phyloP scores from a whole-genome alignment of 92 coral and sea anemone genomes.

The Phenganax marumi region DNA sequence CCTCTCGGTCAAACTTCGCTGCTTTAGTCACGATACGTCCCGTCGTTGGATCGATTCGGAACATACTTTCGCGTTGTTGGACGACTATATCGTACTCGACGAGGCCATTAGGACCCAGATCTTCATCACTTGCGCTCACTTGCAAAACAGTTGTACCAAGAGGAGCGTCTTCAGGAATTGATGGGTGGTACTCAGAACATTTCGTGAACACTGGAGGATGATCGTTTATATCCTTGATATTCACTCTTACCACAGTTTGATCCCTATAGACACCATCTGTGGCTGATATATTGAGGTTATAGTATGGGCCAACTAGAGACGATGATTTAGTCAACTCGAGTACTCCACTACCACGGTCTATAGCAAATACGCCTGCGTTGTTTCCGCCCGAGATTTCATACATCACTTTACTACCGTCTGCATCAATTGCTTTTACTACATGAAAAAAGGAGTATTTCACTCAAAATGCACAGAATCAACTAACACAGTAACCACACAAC shows the following conservation, averaged over 20 bases:
- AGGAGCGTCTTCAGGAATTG: conserved; percentile 64
- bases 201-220: conserved; percentile 84
- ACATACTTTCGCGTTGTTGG: conserved; percentile 43
- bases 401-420: conserved; percentile 71
- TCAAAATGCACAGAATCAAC: not conserved
- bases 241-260: conserved; percentile 70
- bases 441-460: not conserved
- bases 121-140: conserved; percentile 83
- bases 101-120: conserved; percentile 78
- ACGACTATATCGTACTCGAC: conserved; percentile 75
- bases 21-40: conserved; percentile 68
- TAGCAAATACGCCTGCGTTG: conserved; percentile 75
- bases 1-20: conserved; percentile 77
- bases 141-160: conserved; percentile 69
- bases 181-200: conserved; percentile 73
- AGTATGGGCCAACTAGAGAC: conserved; percentile 68
- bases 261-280: conserved; percentile 78
- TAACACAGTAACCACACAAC: not conserved
- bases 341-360: conserved; percentile 76
- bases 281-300: conserved; percentile 79
- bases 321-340: conserved; percentile 63
- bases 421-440: conserved; percentile 87
- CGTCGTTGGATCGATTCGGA: conserved; percentile 69
- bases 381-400: conserved; percentile 85
- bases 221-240: conserved; percentile 80